Conservation (phyloP, 2,113 vertebrate species). For the Ageneiosus marmoratus region DNA sequence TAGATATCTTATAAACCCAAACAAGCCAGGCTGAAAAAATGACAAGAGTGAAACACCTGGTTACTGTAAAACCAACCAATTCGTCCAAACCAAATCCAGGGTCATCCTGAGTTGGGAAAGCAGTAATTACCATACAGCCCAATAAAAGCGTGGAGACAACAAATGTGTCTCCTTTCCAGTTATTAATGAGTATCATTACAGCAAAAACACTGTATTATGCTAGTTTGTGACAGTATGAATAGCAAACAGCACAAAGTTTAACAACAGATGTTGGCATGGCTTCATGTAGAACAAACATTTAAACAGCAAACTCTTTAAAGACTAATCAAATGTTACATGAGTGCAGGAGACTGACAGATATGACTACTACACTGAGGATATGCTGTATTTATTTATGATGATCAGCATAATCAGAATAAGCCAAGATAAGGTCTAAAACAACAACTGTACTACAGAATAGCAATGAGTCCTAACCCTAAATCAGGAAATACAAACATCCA, state of each 20-base stretch:
- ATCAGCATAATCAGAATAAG: background rate
- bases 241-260: background rate
- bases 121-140: background rate
- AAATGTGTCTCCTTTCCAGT: background rate
- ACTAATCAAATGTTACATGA: background rate
- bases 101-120: background rate
- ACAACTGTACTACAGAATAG: background rate
- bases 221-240: background rate
- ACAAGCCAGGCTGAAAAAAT: constrained; percentile 57
- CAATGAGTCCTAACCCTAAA: background rate
- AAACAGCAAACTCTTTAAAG: background rate
- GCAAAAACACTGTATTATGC: background rate
- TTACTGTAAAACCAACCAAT: constrained; percentile 72
- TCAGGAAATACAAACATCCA: constrained; percentile 1
- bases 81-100: background rate
- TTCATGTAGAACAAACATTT: background rate
- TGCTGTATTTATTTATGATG: background rate
- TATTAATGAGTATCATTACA: background rate
- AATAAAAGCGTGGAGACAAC: background rate
- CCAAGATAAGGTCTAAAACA: background rate
- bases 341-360: background rate
- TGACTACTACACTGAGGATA: background rate
- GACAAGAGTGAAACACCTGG: constrained; percentile 49
- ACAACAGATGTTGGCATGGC: background rate
- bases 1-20: constrained; percentile 12